phyloP scores from a whole-genome alignment of 2,113 vertebrate species.

The Alouatta palliata region DNA sequence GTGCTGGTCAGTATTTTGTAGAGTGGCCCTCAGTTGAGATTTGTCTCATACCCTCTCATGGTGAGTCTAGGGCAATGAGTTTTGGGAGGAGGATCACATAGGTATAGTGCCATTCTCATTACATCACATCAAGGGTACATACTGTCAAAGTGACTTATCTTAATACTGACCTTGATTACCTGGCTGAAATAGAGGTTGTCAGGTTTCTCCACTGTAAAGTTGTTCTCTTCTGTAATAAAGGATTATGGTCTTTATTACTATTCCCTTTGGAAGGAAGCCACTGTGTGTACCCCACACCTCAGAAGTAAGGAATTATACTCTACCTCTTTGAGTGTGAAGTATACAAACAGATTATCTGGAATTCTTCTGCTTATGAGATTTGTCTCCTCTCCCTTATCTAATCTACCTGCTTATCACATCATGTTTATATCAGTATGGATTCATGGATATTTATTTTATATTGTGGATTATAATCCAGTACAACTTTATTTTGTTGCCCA shows the following conservation, averaged over 20 bases:
- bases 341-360: neutral
- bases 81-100: neutral
- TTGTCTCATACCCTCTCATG: neutral
- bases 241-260: neutral
- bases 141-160: neutral
- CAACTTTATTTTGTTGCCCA: neutral
- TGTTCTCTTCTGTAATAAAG: neutral
- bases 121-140: accelerated
- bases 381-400: neutral
- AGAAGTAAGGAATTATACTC: neutral
- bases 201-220: neutral
- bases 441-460: neutral
- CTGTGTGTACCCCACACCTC: too few species aligned
- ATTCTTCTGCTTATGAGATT: neutral
- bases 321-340: neutral
- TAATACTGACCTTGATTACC: neutral
- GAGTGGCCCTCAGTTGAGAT: neutral
- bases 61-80: neutral
- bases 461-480: neutral
- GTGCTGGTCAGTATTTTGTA: neutral
- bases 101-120: neutral
- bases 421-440: neutral
- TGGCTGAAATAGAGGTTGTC: neutral
- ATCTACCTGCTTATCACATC: neutral
- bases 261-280: neutral